Percentiles rank a stretch among this genome's conserved stretches.
Evolutionary conservation across 2,113 vertebrate species (phyloP).

Genomic region (Oncorhynchus keta): DNA sequence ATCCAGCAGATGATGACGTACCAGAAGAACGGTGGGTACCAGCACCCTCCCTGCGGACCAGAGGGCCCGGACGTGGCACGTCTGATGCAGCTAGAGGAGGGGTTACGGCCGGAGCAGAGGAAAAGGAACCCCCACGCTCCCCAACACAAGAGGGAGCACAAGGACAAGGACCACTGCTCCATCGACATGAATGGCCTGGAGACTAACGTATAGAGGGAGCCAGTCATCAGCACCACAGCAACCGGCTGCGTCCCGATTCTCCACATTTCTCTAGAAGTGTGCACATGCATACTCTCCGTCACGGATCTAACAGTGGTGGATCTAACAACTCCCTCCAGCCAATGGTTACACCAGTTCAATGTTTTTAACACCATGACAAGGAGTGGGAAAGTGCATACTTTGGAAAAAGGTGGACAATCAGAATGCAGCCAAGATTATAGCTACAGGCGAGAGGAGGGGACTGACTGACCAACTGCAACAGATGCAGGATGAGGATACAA

Average conservation of each 20-base stretch:
- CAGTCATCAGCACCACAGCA: too few species aligned
- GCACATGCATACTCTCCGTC: too few species aligned
- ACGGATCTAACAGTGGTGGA: too few species aligned
- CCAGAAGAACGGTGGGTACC: conserved; percentile 89
- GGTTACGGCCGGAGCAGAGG: conserved; percentile 72
- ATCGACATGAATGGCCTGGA: conserved; percentile 95
- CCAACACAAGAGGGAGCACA: conserved; percentile 69
- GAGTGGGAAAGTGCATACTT: too few species aligned
- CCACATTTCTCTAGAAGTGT: too few species aligned
- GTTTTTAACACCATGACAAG: too few species aligned
- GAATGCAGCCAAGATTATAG: too few species aligned
- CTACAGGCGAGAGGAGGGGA: not conserved
- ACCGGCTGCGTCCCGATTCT: not conserved
- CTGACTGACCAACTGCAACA: not conserved
- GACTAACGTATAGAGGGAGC: conserved; percentile 84
- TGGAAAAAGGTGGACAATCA: too few species aligned
- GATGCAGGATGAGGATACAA: not conserved
- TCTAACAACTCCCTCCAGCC: too few species aligned
- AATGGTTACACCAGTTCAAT: too few species aligned
- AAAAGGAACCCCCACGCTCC: conserved; percentile 66
- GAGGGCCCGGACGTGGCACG: conserved; percentile 75
- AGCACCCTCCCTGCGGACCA: conserved; percentile 69
- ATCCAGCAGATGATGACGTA: conserved; percentile 90
- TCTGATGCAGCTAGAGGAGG: conserved; percentile 84
- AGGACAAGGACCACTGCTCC: conserved; percentile 87